Base-by-base conservation (phyloP, 2,797 vertebrate species). In the Lepidocolaptes lacrymiger region DNA sequence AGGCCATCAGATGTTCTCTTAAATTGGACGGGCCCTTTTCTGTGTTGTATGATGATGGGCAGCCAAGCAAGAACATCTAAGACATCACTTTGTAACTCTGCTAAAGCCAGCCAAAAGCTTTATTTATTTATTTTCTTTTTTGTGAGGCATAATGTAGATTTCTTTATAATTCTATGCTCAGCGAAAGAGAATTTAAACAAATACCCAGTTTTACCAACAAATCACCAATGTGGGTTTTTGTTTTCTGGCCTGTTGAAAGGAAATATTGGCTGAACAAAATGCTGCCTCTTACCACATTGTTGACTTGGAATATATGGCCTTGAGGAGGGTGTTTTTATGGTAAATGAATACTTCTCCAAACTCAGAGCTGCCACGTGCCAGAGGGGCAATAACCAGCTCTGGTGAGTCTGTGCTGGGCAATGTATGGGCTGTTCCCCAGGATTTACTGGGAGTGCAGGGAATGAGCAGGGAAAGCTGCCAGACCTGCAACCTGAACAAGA, bases 51-150 rank as follows among this genome's bases (percentile, higher is more conserved):
- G 18, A 1, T 9, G 20, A 18, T 32, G n/a, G 37, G 26, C 22
- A 34, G 24, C 18, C 8, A 20, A 78, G 44, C 2, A 43, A 69
- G 8, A 0, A 2, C 1, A 7, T 13, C 2, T 10, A 1, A 46
- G 19, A 1, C 0, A 6, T 16, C 2, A 5, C 7, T 54, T 43
- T 51, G 6, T 17, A 32, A 21, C 6, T 30, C 3, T 12, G 6
- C 21, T 43, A 11, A 48, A 86, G 4, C 27, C 11, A 27, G 6
- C 6, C 3, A 5, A 48, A 74, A 63, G 10, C 9, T 72, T 76
- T 15, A 6, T 52, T 58, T 51, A 17, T 44, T 82, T 30, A 18
- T 44, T 48, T 36, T 66, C 46, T 37, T 30, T 20, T 73, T 54
- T 37, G 22, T 39, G 30, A 78, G n/a, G 51, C n/a, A 39, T 62